These are phyloP conservation scores for Glyphotaelius pellucidus DNA, from an alignment of 2,888 invertebrate species.

Conservation along the genomic window DNA sequence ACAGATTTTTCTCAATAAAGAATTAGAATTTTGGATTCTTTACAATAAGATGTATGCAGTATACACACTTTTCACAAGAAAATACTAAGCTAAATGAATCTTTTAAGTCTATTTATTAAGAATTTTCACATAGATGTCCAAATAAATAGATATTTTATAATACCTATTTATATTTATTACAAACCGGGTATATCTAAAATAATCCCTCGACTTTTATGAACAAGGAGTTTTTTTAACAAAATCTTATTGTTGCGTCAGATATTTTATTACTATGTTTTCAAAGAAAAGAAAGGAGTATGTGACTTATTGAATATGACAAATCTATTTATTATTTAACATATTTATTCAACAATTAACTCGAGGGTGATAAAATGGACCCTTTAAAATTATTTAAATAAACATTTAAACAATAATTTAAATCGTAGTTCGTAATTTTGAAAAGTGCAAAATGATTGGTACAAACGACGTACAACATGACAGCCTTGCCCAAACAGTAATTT, in stretches of 20 bases:
- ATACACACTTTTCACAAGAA: not conserved
- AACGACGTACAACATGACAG: slow-evolving; percentile 35
- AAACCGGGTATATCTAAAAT: not conserved
- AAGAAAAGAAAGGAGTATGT: not conserved
- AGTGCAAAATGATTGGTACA: slow-evolving; percentile 49
- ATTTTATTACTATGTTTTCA: not conserved
- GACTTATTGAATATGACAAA: not conserved
- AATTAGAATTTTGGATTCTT: no score
- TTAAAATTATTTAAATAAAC: not conserved
- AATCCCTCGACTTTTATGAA: no score
- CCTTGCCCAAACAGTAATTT: slow-evolving; percentile 17
- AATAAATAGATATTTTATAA: no score
- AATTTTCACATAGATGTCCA: no score
- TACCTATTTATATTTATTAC: not conserved
- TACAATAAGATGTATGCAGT: no score
- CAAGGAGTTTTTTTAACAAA: no score
- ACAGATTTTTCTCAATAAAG: no score
- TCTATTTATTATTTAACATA: not conserved
- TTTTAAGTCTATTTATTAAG: not conserved
- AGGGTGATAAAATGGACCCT: not conserved
- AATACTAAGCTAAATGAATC: not conserved
- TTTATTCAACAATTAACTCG: not conserved
- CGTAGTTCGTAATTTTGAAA: not conserved
- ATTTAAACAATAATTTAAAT: not conserved
- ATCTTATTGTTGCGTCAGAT: not conserved